Conservation (phyloP, 2,113 vertebrate species). For the Daboia siamensis region DNA sequence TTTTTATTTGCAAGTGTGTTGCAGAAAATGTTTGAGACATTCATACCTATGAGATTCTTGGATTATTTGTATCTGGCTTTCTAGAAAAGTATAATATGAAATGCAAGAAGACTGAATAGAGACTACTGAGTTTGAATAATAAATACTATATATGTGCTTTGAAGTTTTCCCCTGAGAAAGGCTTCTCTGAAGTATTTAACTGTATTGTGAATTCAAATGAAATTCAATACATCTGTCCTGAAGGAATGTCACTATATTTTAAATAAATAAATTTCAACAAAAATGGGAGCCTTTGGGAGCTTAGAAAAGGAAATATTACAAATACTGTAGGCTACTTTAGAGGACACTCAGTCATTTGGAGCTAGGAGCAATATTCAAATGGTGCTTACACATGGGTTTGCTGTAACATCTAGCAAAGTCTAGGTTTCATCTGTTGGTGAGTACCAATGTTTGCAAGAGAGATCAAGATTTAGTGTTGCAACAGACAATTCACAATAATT, state of each 20-base stretch:
- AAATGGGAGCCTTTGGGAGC: neutral
- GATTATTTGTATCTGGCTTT: neutral
- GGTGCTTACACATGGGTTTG: too few species aligned
- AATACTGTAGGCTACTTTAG: neutral
- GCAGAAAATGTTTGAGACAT: neutral
- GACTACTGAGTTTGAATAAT: neutral
- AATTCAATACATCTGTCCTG: neutral
- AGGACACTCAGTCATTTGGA: neutral
- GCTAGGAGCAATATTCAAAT: neutral
- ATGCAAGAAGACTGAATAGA: neutral
- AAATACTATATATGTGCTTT: neutral
- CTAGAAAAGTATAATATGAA: neutral
- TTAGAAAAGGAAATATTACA: neutral
- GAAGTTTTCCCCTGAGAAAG: neutral
- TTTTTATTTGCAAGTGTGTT: neutral
- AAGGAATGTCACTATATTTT: neutral
- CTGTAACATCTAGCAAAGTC: too few species aligned
- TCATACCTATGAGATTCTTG: neutral
- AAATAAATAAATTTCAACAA: neutral
- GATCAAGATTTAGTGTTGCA: neutral
- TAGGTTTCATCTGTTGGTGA: neutral
- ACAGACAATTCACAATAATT: neutral
- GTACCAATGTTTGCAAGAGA: too few species aligned
- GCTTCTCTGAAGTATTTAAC: neutral
- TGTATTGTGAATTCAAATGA: slow-evolving; percentile 10